A percentile compares a stretch with the other conserved stretches of the same genome.
Conservation (phyloP, 2,113 vertebrate genomes). For the Ictalurus punctatus region DNA sequence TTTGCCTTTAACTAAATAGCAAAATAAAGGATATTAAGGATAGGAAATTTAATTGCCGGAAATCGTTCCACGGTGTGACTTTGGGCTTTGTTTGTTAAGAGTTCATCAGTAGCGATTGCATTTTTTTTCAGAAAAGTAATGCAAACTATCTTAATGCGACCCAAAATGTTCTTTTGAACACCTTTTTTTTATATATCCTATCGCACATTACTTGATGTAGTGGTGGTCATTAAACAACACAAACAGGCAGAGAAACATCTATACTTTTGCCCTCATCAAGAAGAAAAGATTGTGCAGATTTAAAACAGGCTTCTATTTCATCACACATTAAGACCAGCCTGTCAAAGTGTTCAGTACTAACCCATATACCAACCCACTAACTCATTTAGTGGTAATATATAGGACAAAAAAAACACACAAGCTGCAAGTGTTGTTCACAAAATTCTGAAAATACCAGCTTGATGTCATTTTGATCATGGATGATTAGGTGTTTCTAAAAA, state of each 20-base stretch:
- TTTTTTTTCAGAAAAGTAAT: neutral
- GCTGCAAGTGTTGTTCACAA: no score
- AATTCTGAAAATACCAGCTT: no score
- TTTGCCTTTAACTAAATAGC: neutral
- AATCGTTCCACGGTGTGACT: neutral
- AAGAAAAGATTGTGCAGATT: neutral
- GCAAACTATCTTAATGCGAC: neutral
- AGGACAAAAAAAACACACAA: no score
- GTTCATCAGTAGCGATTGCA: neutral
- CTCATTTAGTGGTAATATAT: no score
- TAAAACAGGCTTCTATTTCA: neutral
- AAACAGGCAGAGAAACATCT: neutral
- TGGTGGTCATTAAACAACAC: neutral
- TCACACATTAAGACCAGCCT: neutral
- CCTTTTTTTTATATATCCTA: neutral
- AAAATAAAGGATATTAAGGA: conserved; percentile 5
- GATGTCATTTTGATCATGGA: no score
- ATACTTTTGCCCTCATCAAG: neutral
- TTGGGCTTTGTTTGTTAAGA: neutral
- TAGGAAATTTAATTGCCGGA: neutral
- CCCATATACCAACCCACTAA: neutral
- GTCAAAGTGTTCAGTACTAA: neutral
- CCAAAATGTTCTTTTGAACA: neutral
- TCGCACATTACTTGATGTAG: neutral
- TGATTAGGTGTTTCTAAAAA: no score